Evolutionary conservation across 2,113 vertebrate species (phyloP).

Genomic region (Corythornis madagascariensis): DNA sequence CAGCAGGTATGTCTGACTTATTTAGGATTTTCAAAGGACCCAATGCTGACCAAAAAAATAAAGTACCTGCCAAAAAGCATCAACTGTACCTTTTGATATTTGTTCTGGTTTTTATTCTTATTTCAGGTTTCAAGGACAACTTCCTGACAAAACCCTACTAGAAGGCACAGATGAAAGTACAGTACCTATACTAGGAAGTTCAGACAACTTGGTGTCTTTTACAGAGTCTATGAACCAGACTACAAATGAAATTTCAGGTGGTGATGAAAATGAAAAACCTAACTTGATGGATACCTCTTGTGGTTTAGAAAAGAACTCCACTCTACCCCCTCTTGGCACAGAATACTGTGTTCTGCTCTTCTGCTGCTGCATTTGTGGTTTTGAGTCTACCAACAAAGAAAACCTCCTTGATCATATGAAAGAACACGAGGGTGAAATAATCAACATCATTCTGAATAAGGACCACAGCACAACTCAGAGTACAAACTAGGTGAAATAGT

Average conservation of each 20-base stretch:
- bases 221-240: slow-evolving; percentile 54
- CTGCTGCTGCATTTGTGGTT: slow-evolving; percentile 97
- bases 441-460: slow-evolving; percentile 96
- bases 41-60: background rate
- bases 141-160: slow-evolving; percentile 57
- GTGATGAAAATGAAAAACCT: slow-evolving; percentile 69
- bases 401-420: slow-evolving; percentile 98
- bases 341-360: slow-evolving; percentile 95
- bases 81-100: background rate
- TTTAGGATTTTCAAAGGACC: background rate
- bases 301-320: slow-evolving; percentile 68
- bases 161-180: slow-evolving; percentile 67
- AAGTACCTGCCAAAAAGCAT: background rate
- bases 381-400: slow-evolving; percentile 96
- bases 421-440: slow-evolving; percentile 96
- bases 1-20: slow-evolving; percentile 79
- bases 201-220: slow-evolving; percentile 72
- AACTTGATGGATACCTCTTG: slow-evolving; percentile 66
- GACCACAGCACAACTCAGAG: slow-evolving; percentile 76
- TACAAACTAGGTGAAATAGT: slow-evolving; percentile 58
- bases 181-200: slow-evolving; percentile 42
- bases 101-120: background rate
- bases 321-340: slow-evolving; percentile 69
- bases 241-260: slow-evolving; percentile 47
- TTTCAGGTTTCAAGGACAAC: slow-evolving; percentile 74